Conservation (phyloP, 1,140 invertebrate species). For the Papilio aristodemus region DNA sequence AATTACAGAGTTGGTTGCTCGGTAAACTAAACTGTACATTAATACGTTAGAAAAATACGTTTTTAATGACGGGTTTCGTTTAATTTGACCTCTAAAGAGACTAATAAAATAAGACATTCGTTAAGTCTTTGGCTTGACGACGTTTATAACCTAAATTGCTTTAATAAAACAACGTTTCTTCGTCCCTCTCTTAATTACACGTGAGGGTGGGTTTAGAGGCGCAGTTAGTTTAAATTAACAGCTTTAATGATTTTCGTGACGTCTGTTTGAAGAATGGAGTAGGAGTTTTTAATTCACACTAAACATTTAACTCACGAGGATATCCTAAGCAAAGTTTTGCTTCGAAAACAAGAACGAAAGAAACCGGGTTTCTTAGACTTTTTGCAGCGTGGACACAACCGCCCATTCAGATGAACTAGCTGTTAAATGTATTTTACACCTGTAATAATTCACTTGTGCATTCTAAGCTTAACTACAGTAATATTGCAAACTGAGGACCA, state of each 20-base stretch:
- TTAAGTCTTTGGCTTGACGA: constrained; percentile 37
- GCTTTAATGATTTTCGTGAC: constrained; percentile 3
- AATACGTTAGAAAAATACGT: neutral
- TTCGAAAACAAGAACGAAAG: too few relatives aligned
- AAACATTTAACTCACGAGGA: neutral
- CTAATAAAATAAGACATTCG: constrained; percentile 38
- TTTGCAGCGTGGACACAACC: too few relatives aligned
- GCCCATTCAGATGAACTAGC: too few relatives aligned
- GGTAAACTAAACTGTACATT: neutral
- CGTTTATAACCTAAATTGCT: constrained; percentile 37
- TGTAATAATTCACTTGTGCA: too few relatives aligned
- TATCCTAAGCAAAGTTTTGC: too few relatives aligned
- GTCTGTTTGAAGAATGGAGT: neutral
- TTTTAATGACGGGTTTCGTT: neutral
- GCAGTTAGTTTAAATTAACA: constrained; percentile 20
- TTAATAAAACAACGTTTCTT: constrained; percentile 39
- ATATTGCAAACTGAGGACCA: too few relatives aligned
- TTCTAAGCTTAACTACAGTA: too few relatives aligned
- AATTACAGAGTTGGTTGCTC: too few relatives aligned
- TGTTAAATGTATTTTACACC: too few relatives aligned
- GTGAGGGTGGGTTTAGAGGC: constrained; percentile 20
- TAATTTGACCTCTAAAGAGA: neutral
- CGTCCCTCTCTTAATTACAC: constrained; percentile 32
- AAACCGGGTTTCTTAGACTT: too few relatives aligned
- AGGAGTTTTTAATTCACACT: too few relatives aligned